Evolutionary conservation across 2,888 invertebrate genomes (phyloP).

Genomic region (Kryphioiulus occultus): DNA sequence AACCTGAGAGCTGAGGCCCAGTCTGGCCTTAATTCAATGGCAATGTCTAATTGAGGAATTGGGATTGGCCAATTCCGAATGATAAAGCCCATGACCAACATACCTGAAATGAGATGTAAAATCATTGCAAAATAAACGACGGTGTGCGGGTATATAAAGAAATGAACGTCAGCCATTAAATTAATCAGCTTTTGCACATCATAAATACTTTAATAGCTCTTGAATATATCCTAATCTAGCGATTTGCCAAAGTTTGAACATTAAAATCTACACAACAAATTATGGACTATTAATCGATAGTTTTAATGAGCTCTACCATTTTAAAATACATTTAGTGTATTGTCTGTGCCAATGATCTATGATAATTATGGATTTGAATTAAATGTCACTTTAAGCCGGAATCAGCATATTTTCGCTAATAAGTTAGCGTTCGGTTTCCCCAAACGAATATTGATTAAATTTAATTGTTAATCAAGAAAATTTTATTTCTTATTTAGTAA

Average conservation of each 20-base stretch:
- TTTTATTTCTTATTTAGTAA: no score
- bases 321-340: background rate
- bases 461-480: background rate
- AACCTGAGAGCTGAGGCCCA: slow-evolving; percentile 50
- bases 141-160: background rate
- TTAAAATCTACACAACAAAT: background rate
- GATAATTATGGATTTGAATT: no score
- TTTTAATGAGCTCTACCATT: background rate
- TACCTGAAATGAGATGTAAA: slow-evolving; percentile 44
- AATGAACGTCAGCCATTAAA: slow-evolving; percentile 25
- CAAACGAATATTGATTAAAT: background rate
- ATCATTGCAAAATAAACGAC: slow-evolving; percentile 34
- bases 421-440: background rate
- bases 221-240: background rate
- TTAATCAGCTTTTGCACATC: background rate
- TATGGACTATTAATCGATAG: background rate
- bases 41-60: slow-evolving; percentile 48
- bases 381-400: background rate
- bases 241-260: background rate
- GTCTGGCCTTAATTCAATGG: slow-evolving; percentile 39
- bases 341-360: no score
- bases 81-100: slow-evolving; percentile 51
- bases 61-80: slow-evolving; percentile 48
- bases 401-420: background rate
- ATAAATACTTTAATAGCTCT: background rate